A percentile compares a stretch with the other conserved stretches of the same genome.
Conservation (phyloP, 2,888 invertebrate species). For the Meiosimyza decipiens region DNA sequence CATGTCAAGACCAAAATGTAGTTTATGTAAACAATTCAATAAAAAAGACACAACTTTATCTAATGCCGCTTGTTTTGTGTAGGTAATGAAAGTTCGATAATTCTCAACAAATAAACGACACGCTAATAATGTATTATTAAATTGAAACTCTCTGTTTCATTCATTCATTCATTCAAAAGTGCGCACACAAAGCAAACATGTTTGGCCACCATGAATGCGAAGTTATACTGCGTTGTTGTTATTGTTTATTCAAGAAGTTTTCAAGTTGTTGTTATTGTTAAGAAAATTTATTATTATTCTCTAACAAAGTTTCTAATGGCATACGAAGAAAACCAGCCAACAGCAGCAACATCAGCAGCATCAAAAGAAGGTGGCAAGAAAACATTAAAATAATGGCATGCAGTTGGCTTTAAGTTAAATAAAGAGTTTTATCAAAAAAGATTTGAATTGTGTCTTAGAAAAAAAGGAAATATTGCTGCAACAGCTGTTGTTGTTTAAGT, state of each 20-base stretch:
- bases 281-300: background rate
- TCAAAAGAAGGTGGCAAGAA: background rate
- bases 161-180: conserved; percentile 22
- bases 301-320: background rate
- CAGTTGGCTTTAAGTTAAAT: no score
- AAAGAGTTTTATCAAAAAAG: no score
- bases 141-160: conserved; percentile 33
- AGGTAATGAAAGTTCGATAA: conserved; percentile 54
- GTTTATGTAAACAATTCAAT: no score
- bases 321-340: background rate
- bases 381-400: conserved; percentile 35
- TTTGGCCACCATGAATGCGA: background rate
- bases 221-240: background rate
- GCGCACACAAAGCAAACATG: background rate
- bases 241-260: conserved; percentile 9
- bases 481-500: background rate
- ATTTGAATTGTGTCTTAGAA: background rate
- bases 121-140: conserved; percentile 59
- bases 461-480: background rate
- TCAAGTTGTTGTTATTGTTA: background rate
- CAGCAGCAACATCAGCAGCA: conserved; percentile 26
- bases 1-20: no score
- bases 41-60: no score
- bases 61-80: conserved; percentile 28
- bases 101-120: conserved; percentile 58